These are phyloP conservation scores for Drosophila algonquin DNA, from an alignment of 2,888 invertebrate genomes.

Conservation along the genomic window DNA sequence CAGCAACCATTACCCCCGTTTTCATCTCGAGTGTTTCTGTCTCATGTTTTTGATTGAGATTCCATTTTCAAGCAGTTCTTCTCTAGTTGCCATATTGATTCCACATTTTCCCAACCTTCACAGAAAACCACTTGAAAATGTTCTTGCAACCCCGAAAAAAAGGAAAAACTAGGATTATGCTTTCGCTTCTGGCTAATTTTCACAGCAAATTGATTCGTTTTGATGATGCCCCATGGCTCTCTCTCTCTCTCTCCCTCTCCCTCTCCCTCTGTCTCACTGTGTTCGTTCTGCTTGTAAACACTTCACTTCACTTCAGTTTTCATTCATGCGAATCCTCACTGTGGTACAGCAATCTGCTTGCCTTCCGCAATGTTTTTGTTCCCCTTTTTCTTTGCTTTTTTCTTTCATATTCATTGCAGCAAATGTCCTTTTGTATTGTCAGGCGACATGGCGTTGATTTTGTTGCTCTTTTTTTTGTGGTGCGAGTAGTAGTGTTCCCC, in stretches of 20 bases:
- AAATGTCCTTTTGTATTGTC: constrained; percentile 62
- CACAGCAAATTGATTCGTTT: constrained; percentile 28
- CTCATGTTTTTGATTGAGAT: neutral
- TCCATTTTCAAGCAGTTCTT: no score
- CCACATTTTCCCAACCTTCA: neutral
- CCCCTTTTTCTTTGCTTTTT: constrained; percentile 17
- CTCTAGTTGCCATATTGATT: no score
- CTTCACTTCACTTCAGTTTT: constrained; percentile 17
- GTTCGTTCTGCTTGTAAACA: constrained; percentile 16
- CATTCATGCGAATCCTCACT: constrained; percentile 37
- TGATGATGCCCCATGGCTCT: constrained; percentile 8
- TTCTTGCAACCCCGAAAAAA: constrained; percentile 6
- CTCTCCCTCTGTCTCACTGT: neutral
- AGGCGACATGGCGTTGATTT: constrained; percentile 64
- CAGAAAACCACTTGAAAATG: neutral
- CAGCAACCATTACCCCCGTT: no score
- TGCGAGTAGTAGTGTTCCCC: constrained; percentile 24
- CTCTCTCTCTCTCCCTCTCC: neutral
- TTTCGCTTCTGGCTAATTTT: constrained; percentile 30
- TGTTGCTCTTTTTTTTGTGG: constrained; percentile 64
- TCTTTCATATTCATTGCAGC: no score
- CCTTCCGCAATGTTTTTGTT: constrained; percentile 24
- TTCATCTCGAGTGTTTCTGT: neutral
- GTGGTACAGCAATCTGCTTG: constrained; percentile 8
- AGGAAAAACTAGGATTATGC: constrained; percentile 1